These are phyloP conservation scores for Latheticus oryzae DNA, from an alignment of 2,888 invertebrate genomes.

Conservation along the genomic window DNA sequence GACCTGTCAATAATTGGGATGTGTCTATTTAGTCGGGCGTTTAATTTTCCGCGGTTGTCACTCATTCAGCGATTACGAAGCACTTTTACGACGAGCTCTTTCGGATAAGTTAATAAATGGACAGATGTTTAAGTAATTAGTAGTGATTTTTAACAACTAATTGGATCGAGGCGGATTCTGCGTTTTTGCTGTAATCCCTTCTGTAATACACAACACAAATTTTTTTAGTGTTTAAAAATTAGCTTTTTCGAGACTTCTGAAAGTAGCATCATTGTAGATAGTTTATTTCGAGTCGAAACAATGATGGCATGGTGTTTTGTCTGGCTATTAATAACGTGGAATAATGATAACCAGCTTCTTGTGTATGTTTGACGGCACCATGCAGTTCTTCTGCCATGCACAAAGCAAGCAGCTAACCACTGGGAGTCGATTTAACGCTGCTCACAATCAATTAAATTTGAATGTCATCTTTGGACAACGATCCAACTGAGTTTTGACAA, in stretches of 20 bases:
- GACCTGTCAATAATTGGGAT: conserved; percentile 46
- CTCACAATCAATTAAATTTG: conserved; percentile 37
- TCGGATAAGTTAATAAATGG: conserved; percentile 37
- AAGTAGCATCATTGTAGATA: too few species aligned
- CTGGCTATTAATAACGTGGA: conserved; percentile 28
- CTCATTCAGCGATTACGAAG: conserved; percentile 42
- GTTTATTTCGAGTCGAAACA: too few species aligned
- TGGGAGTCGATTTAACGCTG: conserved; percentile 40
- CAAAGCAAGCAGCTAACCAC: conserved; percentile 34
- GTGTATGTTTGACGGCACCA: conserved; percentile 37
- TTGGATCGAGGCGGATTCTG: too few species aligned
- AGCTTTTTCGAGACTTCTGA: too few species aligned
- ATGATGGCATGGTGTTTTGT: conserved; percentile 18
- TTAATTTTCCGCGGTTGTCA: conserved; percentile 48
- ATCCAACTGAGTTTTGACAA: conserved; percentile 29
- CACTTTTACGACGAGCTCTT: conserved; percentile 41
- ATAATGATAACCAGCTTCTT: conserved; percentile 38
- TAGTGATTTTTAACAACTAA: conserved; percentile 33
- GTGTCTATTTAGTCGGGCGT: conserved; percentile 45
- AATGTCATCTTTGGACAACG: conserved; percentile 38
- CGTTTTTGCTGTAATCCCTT: too few species aligned
- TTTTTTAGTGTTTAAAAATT: too few species aligned
- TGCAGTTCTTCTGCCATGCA: conserved; percentile 29
- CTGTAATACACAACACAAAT: too few species aligned
- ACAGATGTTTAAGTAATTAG: conserved; percentile 40